Conservation (phyloP, 1,140 invertebrate species). For the Psilanteris sp. region DNA sequence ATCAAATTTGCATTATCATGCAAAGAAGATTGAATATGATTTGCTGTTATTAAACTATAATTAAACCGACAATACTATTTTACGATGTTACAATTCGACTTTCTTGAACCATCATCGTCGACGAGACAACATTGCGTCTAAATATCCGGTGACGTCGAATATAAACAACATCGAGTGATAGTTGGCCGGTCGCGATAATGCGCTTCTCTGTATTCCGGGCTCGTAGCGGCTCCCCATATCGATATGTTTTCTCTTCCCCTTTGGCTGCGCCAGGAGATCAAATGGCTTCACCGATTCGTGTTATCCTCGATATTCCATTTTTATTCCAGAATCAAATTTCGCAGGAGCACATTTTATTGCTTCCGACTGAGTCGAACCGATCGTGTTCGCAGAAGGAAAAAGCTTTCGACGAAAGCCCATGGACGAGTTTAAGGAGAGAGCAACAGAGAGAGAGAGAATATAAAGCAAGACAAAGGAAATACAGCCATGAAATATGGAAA, state of each 20-base stretch:
- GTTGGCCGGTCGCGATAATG: slow-evolving; percentile 74
- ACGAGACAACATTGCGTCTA: no score
- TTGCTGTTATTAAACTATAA: no score
- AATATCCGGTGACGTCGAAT: slow-evolving; percentile 55
- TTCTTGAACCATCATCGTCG: no score
- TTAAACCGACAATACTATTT: no score
- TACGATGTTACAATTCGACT: no score
- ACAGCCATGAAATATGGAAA: slow-evolving; percentile 36
- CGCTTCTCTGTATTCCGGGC: slow-evolving; percentile 76
- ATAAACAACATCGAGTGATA: slow-evolving; percentile 67
- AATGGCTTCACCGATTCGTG: slow-evolving; percentile 81
- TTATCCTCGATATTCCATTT: slow-evolving; percentile 79
- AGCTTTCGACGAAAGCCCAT: background rate
- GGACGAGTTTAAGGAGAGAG: background rate
- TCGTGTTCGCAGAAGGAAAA: slow-evolving; percentile 29
- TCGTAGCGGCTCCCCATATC: slow-evolving; percentile 77
- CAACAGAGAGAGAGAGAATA: no score
- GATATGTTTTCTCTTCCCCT: slow-evolving; percentile 76
- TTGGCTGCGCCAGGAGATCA: slow-evolving; percentile 72
- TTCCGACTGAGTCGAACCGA: slow-evolving; percentile 43
- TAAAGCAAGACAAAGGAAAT: slow-evolving; percentile 12
- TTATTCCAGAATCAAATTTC: slow-evolving; percentile 80
- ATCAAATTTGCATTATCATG: no score
- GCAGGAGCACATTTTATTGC: slow-evolving; percentile 71
- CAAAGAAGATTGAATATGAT: no score